Evolutionary conservation across 2,888 invertebrate species (phyloP), one percentile per base, ranked within the genome.

Genomic region (Agrochola macilenta): DNA sequence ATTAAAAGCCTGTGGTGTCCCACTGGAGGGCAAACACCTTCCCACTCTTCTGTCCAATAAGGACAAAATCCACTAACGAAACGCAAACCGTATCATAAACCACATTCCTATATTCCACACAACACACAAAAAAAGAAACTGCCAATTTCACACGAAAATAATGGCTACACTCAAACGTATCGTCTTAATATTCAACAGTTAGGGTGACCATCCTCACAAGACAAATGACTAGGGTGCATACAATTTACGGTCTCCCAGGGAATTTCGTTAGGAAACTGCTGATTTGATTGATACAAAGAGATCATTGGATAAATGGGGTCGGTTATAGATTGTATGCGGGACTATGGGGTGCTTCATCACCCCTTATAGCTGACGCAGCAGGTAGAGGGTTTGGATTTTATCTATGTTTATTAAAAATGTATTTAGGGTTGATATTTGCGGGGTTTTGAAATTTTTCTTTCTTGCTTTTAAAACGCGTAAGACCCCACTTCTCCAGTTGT

Each of bases 251-350:
- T 68, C 60, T 74, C 72, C 46, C 26, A 70, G 83, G 87, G 87
- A 87, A 87, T 87, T 78, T 83, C 69, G 79, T 84, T 84, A 76
- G 81, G 83, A 91, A 89, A 87, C 88, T 79, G 89, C 87, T 90
- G 90, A 91, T 90, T 92, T 90, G 90, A 92, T 91, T 89, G 89
- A 92, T 89, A 87, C 83, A 87, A 83, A 82, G 86, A 87, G 89
- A 87, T 87, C 83, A 83, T 79, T 81, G 75, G 79, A 82, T 87
- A 81, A 84, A 78, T 85, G 74, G 83, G 83, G 81, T 69, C 77
- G 76, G 79, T 88, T 83, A 85, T 84, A 69, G 78, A 75, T 79
- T 72, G 61, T 81, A 20, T 70, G 69, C 68, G 68, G 43, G 26
- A n/a, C 35, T 60, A 60, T 52, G 69, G 78, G 80, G 79, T 61